These are phyloP conservation scores for Sitophilus oryzae DNA, from an alignment of 1,140 invertebrate species.

Conservation along the genomic window DNA sequence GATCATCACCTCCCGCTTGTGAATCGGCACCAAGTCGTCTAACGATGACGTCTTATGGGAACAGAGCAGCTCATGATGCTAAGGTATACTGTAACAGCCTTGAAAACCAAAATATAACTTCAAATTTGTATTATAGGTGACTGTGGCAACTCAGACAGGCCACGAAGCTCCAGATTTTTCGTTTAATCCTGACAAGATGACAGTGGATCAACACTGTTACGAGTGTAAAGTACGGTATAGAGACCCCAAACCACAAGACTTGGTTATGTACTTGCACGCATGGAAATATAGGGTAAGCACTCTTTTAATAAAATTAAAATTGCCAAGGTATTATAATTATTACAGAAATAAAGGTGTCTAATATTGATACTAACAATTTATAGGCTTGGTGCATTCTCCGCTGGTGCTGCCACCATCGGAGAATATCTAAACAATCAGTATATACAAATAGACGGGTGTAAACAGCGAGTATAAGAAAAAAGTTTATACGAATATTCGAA, in stretches of 20 bases:
- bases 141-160: constrained; percentile 76
- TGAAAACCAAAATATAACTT: not conserved
- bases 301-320: constrained; percentile 1
- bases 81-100: constrained; percentile 38
- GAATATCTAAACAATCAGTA: too few species aligned
- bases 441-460: too few species aligned
- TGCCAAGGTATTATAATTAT: too few species aligned
- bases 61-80: constrained; percentile 25
- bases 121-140: constrained; percentile 46
- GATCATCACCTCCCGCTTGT: constrained; percentile 28
- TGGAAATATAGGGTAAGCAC: constrained; percentile 74
- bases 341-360: too few species aligned
- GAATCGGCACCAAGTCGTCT: constrained; percentile 32
- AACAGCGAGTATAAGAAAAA: too few species aligned
- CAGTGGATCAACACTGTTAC: constrained; percentile 80
- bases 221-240: constrained; percentile 87
- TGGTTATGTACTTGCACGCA: constrained; percentile 94
- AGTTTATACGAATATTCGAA: too few species aligned
- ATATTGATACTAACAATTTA: too few species aligned
- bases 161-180: constrained; percentile 62
- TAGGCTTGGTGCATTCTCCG: too few species aligned
- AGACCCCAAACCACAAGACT: constrained; percentile 82
- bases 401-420: too few species aligned
- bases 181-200: constrained; percentile 70
- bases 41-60: constrained; percentile 27